These are phyloP conservation scores for Exephanes ischioxanthus DNA, from an alignment of 2,888 invertebrate genomes.

Conservation along the genomic window DNA sequence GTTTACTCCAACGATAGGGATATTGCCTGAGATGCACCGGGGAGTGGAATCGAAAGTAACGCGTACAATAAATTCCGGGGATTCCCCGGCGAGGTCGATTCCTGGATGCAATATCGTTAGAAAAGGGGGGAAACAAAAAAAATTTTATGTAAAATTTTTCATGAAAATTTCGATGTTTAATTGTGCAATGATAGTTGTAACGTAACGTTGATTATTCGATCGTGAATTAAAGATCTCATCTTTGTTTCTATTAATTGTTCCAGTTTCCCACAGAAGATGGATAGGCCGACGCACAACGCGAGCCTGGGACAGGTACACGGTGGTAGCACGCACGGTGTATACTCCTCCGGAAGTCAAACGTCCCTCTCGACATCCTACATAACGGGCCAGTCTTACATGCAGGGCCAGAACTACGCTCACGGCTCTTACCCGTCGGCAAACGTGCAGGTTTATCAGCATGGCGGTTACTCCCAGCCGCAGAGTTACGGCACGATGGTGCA, in stretches of 20 bases:
- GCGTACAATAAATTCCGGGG: not conserved
- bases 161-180: not conserved
- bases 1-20: not conserved
- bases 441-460: conserved; percentile 80
- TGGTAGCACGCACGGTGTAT: conserved; percentile 79
- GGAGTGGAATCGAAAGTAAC: not conserved
- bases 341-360: conserved; percentile 81
- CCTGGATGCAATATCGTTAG: conserved; percentile 24
- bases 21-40: not conserved
- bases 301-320: conserved; percentile 79
- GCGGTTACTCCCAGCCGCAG: conserved; percentile 80
- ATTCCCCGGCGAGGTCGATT: not conserved
- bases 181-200: not conserved
- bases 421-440: conserved; percentile 78
- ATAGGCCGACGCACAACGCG: conserved; percentile 79
- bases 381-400: conserved; percentile 83
- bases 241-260: conserved; percentile 27
- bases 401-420: conserved; percentile 82
- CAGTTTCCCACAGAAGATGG: conserved; percentile 84
- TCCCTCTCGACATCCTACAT: conserved; percentile 83
- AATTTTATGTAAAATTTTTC: not conserved
- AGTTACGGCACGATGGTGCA: conserved; percentile 83
- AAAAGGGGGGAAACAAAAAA: not conserved
- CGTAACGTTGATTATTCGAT: not conserved
- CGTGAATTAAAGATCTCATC: not conserved